These are phyloP conservation scores for Pseudococcus viburni DNA, from an alignment of 2,888 invertebrate genomes.

Conservation along the genomic window DNA sequence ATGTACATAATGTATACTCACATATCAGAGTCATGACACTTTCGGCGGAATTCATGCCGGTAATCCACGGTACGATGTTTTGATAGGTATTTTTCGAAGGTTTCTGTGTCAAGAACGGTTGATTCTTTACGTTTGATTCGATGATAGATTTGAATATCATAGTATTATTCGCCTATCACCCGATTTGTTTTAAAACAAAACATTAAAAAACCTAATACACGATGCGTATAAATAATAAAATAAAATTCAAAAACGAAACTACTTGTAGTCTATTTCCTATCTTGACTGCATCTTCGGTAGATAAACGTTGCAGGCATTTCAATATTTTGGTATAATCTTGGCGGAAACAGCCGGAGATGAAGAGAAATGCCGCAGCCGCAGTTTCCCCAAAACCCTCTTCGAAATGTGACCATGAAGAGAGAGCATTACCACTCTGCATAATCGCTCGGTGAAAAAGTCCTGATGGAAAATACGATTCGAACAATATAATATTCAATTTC, in stretches of 20 bases:
- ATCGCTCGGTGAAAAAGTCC: conserved; percentile 76
- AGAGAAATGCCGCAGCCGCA: background rate
- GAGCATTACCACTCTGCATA: conserved; percentile 80
- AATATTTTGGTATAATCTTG: conserved; percentile 73
- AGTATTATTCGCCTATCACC: too few relatives aligned
- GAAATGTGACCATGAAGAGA: conserved; percentile 71
- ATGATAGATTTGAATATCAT: conserved; percentile 25
- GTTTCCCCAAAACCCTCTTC: background rate
- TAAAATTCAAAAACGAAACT: too few relatives aligned
- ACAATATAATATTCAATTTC: background rate
- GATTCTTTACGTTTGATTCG: background rate
- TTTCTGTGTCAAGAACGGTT: conserved; percentile 26
- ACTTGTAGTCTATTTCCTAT: background rate
- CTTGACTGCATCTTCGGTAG: conserved; percentile 74
- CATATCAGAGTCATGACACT: background rate
- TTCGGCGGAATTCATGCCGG: conserved; percentile 60
- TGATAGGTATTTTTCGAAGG: background rate
- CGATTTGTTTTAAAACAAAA: background rate
- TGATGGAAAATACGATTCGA: conserved; percentile 9
- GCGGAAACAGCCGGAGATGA: background rate
- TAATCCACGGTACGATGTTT: conserved; percentile 46
- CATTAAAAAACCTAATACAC: background rate
- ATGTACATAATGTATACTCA: too few relatives aligned
- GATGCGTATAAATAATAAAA: background rate
- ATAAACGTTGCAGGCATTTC: conserved; percentile 77